A percentile compares a stretch with the other conserved stretches of the same genome.
phyloP scores from a whole-genome alignment of 2,113 vertebrate genomes.

The Charina bottae region DNA sequence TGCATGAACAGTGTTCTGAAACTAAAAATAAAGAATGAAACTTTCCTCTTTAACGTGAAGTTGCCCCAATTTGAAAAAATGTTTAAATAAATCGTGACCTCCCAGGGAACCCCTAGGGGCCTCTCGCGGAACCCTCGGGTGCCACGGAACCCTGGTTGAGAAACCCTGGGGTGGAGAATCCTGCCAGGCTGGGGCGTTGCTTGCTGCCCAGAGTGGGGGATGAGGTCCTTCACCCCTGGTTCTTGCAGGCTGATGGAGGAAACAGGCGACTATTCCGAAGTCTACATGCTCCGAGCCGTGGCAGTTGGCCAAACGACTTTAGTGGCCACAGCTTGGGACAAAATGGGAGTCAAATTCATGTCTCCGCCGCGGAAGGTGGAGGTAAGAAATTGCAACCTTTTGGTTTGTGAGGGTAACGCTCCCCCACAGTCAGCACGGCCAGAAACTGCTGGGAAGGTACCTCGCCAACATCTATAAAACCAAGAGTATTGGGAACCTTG shows the following conservation, averaged over 20 bases:
- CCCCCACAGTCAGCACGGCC: not conserved
- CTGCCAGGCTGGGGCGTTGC: not conserved
- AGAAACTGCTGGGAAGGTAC: not conserved
- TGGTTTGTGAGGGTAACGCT: not conserved
- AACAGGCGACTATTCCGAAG: constrained; percentile 63
- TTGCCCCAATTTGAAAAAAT: too few species aligned
- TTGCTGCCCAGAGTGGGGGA: not conserved
- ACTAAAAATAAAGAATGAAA: too few species aligned
- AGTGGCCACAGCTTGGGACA: constrained; percentile 67
- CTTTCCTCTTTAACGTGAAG: too few species aligned
- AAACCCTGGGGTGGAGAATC: too few species aligned
- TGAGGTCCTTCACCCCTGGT: not conserved
- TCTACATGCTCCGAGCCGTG: constrained; percentile 65
- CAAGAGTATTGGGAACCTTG: not conserved
- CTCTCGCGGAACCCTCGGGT: too few species aligned
- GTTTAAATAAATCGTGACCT: too few species aligned
- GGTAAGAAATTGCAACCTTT: constrained; percentile 42
- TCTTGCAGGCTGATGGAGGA: constrained; percentile 61
- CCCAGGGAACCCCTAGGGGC: too few species aligned
- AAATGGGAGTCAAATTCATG: constrained; percentile 63
- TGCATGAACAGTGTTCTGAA: too few species aligned
- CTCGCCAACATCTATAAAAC: not conserved
- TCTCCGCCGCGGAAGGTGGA: constrained; percentile 69
- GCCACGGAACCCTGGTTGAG: too few species aligned
- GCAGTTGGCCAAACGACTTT: constrained; percentile 70